Conservation (phyloP, 2,113 vertebrate species). For the Rostratula benghalensis region DNA sequence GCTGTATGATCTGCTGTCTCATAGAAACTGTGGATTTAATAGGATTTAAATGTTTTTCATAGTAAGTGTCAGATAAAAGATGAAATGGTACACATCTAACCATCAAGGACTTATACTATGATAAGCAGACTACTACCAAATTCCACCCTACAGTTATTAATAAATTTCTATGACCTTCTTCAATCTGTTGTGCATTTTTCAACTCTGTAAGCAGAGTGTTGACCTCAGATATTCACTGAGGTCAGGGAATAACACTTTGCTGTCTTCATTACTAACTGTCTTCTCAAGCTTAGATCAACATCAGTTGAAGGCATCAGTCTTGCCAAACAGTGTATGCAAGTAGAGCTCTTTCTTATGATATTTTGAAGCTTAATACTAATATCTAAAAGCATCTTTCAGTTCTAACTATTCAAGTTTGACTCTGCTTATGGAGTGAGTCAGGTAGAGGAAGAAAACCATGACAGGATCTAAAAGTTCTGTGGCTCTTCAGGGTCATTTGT, state of each 20-base stretch:
- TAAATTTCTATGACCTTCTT: not conserved
- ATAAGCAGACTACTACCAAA: not conserved
- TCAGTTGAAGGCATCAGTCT: not conserved
- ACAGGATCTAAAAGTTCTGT: not conserved
- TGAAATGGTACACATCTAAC: not conserved
- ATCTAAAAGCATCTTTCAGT: not conserved
- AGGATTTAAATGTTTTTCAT: not conserved
- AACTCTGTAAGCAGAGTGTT: not conserved
- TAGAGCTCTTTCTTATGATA: not conserved
- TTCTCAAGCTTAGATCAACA: not conserved
- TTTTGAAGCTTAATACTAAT: not conserved
- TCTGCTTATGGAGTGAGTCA: not conserved
- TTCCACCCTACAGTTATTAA: not conserved
- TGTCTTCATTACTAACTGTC: not conserved
- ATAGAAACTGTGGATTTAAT: constrained; percentile 12
- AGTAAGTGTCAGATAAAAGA: not conserved
- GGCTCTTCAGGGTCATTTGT: not conserved
- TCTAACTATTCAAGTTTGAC: not conserved
- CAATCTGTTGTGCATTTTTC: not conserved
- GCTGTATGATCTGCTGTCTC: not conserved
- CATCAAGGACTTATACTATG: not conserved
- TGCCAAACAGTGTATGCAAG: not conserved
- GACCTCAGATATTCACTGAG: not conserved
- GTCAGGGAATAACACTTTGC: not conserved
- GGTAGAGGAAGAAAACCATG: not conserved